Conservation (phyloP, 2,888 invertebrate species). For the Tillus elongatus region DNA sequence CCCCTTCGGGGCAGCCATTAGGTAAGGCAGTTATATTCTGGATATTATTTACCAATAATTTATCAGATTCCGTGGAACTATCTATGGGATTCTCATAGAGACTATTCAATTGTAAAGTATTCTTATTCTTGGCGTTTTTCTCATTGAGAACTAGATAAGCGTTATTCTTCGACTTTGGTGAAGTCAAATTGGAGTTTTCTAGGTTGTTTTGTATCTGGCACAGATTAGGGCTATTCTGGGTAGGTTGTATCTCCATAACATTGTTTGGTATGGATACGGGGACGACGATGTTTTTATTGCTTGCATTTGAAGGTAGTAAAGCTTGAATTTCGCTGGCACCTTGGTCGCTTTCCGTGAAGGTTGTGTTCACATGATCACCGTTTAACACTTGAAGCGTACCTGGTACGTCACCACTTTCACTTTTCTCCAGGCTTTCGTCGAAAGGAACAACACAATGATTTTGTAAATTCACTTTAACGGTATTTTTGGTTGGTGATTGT, state of each 20-base stretch:
- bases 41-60: neutral
- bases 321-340: too few species aligned
- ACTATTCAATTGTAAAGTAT: slow-evolving; percentile 3
- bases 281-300: too few species aligned
- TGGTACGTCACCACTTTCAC: neutral
- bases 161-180: too few species aligned
- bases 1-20: slow-evolving; percentile 28
- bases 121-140: too few species aligned
- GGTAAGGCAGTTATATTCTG: neutral
- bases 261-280: too few species aligned
- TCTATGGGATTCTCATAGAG: slow-evolving; percentile 15
- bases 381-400: slow-evolving; percentile 4
- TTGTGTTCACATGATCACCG: slow-evolving; percentile 3
- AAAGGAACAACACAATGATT: neutral
- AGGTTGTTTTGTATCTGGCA: too few species aligned
- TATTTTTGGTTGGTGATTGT: slow-evolving; percentile 17
- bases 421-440: too few species aligned
- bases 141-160: too few species aligned
- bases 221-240: too few species aligned
- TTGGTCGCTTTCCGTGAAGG: neutral
- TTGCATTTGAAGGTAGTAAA: too few species aligned
- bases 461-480: slow-evolving; percentile 25
- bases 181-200: too few species aligned
- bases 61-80: slow-evolving; percentile 5
- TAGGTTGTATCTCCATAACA: too few species aligned